Conservation (phyloP, 2,113 vertebrate genomes). For the Callospermophilus lateralis region DNA sequence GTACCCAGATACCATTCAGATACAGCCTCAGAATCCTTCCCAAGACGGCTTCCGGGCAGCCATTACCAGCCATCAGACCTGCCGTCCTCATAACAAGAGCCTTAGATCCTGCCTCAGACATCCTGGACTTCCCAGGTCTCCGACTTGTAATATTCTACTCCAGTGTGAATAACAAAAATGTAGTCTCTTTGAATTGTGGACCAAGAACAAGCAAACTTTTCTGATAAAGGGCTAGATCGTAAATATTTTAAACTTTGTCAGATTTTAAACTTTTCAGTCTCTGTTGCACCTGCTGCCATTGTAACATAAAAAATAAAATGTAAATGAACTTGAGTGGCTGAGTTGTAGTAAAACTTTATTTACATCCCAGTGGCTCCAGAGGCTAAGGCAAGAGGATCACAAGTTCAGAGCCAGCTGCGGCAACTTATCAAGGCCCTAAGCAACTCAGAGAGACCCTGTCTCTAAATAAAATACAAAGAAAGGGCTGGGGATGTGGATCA, state of each 20-base stretch:
- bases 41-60: neutral
- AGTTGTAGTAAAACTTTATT: conserved; percentile 14
- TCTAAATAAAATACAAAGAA: too few relatives aligned
- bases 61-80: neutral
- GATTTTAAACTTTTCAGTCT: conserved; percentile 2
- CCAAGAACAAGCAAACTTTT: neutral
- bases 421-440: too few relatives aligned
- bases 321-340: neutral
- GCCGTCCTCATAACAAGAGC: neutral
- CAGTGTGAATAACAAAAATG: conserved; percentile 30
- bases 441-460: too few relatives aligned
- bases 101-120: neutral
- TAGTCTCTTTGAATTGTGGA: neutral
- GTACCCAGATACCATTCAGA: neutral
- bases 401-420: too few relatives aligned
- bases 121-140: neutral
- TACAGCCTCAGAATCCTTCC: neutral
- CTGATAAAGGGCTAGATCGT: conserved; percentile 63
- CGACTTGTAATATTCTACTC: neutral
- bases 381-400: too few relatives aligned
- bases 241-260: conserved; percentile 2
- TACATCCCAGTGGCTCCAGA: too few relatives aligned
- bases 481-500: too few relatives aligned
- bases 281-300: neutral
- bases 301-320: neutral